phyloP scores from a whole-genome alignment of 2,113 vertebrate species.

The Sorex fumeus region DNA sequence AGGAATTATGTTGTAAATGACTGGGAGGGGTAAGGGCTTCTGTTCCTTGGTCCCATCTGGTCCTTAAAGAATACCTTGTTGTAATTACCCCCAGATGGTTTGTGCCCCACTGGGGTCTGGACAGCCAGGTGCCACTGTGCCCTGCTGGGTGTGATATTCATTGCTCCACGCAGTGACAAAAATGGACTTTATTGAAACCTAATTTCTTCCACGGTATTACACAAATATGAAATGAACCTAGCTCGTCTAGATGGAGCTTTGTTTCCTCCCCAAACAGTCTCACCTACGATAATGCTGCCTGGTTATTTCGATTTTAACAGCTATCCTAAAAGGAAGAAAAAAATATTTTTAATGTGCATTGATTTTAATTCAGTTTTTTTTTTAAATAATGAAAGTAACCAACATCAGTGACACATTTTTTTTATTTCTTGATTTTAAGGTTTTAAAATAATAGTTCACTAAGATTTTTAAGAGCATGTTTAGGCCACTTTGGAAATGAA shows the following conservation, averaged over 20 bases:
- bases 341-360: conserved; percentile 70
- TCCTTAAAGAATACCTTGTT: conserved; percentile 99
- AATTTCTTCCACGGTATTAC: conserved; percentile 93
- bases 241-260: conserved; percentile 85
- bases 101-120: conserved; percentile 93
- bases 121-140: conserved; percentile 97
- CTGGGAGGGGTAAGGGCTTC: conserved; percentile 94
- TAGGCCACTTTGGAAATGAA: conserved; percentile 49
- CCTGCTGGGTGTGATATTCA: conserved; percentile 97
- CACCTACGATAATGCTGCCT: conserved; percentile 85
- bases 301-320: conserved; percentile 85
- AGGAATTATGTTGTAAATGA: conserved; percentile 99
- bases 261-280: conserved; percentile 83
- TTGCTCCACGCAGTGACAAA: conserved; percentile 91
- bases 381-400: conserved; percentile 70
- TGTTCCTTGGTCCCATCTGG: conserved; percentile 96
- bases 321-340: conserved; percentile 80
- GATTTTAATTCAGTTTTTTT: conserved; percentile 75
- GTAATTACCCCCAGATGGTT: conserved; percentile 99
- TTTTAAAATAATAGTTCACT: conserved; percentile 17
- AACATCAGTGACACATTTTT: conserved; percentile 45
- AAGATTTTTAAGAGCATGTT: conserved; percentile 30
- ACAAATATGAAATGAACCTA: conserved; percentile 91
- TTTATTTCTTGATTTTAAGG: neutral
- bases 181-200: conserved; percentile 94